Evolutionary conservation across 1,140 invertebrate species (phyloP).

Genomic region (Caenorhabditis brenneri): DNA sequence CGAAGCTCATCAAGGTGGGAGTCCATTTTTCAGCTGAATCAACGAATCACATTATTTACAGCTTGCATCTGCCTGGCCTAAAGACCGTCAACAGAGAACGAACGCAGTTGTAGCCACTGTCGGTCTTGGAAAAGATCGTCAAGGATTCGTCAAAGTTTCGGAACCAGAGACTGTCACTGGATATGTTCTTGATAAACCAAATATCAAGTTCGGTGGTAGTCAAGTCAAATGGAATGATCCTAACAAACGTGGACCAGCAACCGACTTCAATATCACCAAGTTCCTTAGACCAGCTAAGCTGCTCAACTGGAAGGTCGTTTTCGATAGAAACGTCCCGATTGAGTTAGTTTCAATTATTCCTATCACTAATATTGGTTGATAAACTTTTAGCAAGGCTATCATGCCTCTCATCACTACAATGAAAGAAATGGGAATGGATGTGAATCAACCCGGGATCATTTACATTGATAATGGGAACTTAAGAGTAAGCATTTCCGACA

Average conservation of each 20-base stretch:
- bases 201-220: neutral
- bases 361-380: neutral
- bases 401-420: neutral
- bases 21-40: neutral
- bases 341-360: neutral
- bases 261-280: neutral
- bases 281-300: neutral
- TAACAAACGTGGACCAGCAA: neutral
- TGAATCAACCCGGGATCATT: neutral
- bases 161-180: neutral
- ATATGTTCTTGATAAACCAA: neutral
- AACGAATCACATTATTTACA: neutral
- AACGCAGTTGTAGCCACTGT: neutral
- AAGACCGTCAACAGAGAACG: neutral
- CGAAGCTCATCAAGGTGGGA: neutral
- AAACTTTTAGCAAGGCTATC: neutral
- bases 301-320: neutral
- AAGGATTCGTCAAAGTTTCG: neutral
- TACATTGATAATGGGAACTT: neutral
- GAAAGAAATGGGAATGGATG: neutral
- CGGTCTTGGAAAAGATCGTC: neutral
- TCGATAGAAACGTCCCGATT: neutral
- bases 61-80: neutral
- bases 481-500: neutral
- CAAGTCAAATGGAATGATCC: neutral